These are phyloP conservation scores for Danio choprae DNA, from an alignment of 2,797 vertebrate species.

Conservation along the genomic window DNA sequence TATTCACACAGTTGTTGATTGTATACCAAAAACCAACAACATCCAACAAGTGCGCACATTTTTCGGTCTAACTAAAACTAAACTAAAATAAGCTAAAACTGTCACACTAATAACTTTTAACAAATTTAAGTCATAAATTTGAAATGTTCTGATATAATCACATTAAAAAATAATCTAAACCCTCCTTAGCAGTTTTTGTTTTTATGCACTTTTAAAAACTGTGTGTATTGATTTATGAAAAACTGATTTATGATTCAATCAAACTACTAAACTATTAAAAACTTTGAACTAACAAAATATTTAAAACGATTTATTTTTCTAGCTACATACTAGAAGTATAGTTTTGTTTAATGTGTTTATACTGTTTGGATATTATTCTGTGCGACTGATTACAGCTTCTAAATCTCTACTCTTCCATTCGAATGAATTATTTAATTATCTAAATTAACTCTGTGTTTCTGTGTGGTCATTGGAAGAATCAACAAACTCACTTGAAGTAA, in stretches of 20 bases:
- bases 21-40: constrained; percentile 23
- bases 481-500: constrained; percentile 39
- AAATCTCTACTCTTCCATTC: too few species aligned
- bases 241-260: neutral
- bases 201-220: neutral
- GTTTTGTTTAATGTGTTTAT: too few species aligned
- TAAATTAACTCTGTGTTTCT: neutral
- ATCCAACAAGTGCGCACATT: neutral
- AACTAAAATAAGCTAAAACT: neutral
- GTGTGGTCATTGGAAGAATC: neutral
- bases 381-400: too few species aligned
- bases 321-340: too few species aligned
- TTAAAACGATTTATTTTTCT: too few species aligned
- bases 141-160: neutral
- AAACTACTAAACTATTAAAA: neutral
- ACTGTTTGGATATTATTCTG: too few species aligned
- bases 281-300: too few species aligned
- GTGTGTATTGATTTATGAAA: too few species aligned
- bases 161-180: neutral
- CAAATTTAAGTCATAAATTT: neutral
- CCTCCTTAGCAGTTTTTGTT: too few species aligned
- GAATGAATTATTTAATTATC: neutral
- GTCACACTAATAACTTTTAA: neutral
- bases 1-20: constrained; percentile 40
- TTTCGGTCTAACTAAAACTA: neutral